Evolutionary conservation across 2,113 vertebrate genomes (phyloP), one percentile per base, ranked within the genome.

Genomic region (Rhipidura dahli): DNA sequence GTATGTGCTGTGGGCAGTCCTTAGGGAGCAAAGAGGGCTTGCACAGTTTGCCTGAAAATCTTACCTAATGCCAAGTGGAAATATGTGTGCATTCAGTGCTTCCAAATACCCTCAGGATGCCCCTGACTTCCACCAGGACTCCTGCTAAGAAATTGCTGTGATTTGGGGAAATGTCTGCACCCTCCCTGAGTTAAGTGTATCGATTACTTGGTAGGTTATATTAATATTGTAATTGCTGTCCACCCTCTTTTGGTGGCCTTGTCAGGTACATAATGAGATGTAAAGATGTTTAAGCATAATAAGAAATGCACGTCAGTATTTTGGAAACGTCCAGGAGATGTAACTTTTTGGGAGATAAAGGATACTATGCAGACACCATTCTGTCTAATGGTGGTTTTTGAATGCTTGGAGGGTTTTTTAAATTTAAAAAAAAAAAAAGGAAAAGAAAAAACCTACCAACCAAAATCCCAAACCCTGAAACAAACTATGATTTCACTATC

Each of bases 31-130:
- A 40, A 45, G 9, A 57, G 28, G 12, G 42, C 72, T 85, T 47
- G 68, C 47, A 47, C 31, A 57, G 51, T 83, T 88, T 63, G 37
- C 66, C 89, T 76, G 63, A 37, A 85, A 57, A 39, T 56, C 23
- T 65, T 60, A 2, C 2, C 6, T 45, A 44, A 11, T 47, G 13
- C 22, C 6, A 20, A 16, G 51, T 0, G 9, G 31, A 78, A 59
- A 16, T 30, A 20, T 0, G 0, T 12, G 18, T 37, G 16, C 28
- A 4, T 64, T 22, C 20, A 28, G 82, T 51, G 49, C 82, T 80
- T 71, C 30, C 64, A 73, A 12, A 54, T 13, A 26, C 3, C 3
- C 8, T 63, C 47, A 20, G 27, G 70, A 27, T 64, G 30, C 13
- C 33, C 24, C 40, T 19, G 82, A 64, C 49, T 44, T 83, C 37